Percentiles rank a stretch among this genome's conserved stretches.
Evolutionary conservation across 2,797 vertebrate species (phyloP).

Genomic region (Enteromius argenteus): DNA sequence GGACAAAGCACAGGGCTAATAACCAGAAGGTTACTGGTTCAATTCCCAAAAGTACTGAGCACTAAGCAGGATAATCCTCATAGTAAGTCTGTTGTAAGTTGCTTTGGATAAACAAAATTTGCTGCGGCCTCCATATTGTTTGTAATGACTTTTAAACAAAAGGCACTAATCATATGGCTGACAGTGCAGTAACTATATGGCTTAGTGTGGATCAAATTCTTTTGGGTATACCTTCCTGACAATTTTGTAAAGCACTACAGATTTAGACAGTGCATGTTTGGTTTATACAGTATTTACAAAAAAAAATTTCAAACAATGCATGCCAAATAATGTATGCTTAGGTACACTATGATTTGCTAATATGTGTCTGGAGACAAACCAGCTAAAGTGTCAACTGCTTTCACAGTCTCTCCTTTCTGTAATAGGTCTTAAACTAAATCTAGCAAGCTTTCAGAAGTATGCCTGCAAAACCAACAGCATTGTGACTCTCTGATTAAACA

Average conservation of each 20-base stretch:
- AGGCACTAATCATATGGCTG: neutral
- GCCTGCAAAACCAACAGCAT: slow-evolving; percentile 5
- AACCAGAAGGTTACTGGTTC: neutral
- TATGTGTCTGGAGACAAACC: neutral
- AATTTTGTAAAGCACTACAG: neutral
- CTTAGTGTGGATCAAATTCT: neutral
- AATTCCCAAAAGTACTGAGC: neutral
- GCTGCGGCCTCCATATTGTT: neutral
- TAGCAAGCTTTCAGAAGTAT: neutral
- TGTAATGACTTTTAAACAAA: neutral
- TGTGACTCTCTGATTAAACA: slow-evolving; percentile 58
- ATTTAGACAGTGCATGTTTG: neutral
- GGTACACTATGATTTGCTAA: neutral
- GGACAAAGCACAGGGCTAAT: neutral
- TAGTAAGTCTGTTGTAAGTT: neutral
- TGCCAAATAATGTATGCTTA: neutral
- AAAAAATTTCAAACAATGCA: neutral
- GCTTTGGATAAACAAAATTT: neutral
- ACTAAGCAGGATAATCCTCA: neutral
- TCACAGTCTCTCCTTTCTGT: slow-evolving; percentile 23
- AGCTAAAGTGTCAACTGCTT: slow-evolving; percentile 22
- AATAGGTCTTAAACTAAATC: neutral
- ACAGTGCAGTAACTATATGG: neutral
- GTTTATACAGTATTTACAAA: neutral
- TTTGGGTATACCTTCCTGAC: neutral